A percentile compares a stretch with the other conserved stretches of the same genome.
These are phyloP conservation scores for Tetragonula carbonaria DNA, from an alignment of 2,888 invertebrate genomes.

Conservation along the genomic window DNA sequence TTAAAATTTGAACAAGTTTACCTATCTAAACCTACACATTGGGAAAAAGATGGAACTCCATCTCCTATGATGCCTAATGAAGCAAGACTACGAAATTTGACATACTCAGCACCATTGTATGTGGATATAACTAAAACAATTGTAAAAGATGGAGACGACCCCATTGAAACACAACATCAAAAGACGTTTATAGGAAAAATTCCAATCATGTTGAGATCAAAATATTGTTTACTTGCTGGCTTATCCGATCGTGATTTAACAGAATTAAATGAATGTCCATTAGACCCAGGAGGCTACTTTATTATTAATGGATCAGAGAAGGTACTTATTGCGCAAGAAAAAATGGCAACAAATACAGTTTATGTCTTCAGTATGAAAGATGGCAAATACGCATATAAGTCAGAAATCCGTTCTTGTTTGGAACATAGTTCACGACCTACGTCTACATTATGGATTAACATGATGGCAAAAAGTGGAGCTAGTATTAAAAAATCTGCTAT, in stretches of 20 bases:
- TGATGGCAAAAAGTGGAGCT: conserved; percentile 99
- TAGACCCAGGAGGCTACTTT: conserved; percentile 99
- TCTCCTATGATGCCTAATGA: conserved; percentile 99
- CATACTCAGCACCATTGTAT: conserved; percentile 99
- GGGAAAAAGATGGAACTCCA: conserved; percentile 99
- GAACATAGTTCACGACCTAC: conserved; percentile 98
- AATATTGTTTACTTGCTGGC: conserved; percentile 97
- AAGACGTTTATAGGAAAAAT: conserved; percentile 93
- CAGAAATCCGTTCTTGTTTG: conserved; percentile 97
- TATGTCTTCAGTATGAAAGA: conserved; percentile 99
- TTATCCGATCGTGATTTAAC: conserved; percentile 99
- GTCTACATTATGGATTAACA: conserved; percentile 99
- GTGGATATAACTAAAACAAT: conserved; percentile 99
- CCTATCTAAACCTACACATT: conserved; percentile 99
- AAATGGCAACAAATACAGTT: conserved; percentile 99
- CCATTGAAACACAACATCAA: conserved; percentile 89
- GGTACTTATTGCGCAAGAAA: conserved; percentile 98
- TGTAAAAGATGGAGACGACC: conserved; percentile 95
- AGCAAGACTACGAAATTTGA: conserved; percentile 97
- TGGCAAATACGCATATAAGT: conserved; percentile 99
- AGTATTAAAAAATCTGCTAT: conserved; percentile 99
- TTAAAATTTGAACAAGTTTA: conserved; percentile 99
- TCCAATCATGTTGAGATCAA: conserved; percentile 99
- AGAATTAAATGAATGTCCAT: conserved; percentile 99
- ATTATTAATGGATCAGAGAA: conserved; percentile 99